Percentiles rank a stretch among this genome's conserved stretches.
Conservation (phyloP, 2,113 vertebrate species). For the Podiceps cristatus region DNA sequence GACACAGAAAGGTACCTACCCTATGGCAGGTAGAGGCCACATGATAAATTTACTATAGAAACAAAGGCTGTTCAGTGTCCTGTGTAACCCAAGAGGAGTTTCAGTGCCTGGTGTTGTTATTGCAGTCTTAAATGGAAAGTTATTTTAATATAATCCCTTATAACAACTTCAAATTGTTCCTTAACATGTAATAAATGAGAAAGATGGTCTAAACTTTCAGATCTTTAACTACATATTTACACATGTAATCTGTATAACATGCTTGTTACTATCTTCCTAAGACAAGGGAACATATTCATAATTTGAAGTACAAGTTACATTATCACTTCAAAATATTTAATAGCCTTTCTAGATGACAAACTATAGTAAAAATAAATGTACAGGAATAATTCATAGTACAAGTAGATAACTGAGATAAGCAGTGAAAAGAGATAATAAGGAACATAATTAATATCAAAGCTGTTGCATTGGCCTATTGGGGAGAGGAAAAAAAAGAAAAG, state of each 20-base stretch:
- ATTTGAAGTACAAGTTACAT: background rate
- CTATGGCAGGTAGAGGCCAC: background rate
- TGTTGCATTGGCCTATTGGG: background rate
- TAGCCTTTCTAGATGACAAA: background rate
- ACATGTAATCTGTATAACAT: background rate
- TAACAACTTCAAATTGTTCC: background rate
- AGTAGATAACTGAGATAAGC: background rate
- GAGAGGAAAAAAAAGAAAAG: accelerated
- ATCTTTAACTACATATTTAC: background rate
- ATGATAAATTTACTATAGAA: background rate
- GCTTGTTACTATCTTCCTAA: background rate
- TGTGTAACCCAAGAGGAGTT: background rate
- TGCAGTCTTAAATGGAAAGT: background rate
- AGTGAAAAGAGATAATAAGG: background rate
- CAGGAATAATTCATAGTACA: background rate
- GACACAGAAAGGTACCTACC: accelerated
- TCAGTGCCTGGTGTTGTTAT: accelerated
- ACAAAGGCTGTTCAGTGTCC: background rate
- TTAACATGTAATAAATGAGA: background rate
- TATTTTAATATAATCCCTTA: background rate
- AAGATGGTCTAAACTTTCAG: background rate
- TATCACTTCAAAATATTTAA: background rate
- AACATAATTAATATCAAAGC: background rate
- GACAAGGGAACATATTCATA: background rate
- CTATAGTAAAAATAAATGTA: background rate